Percentiles rank a stretch among this genome's conserved stretches.
These are phyloP conservation scores for Garra rufa DNA, from an alignment of 2,113 vertebrate species.

Conservation along the genomic window DNA sequence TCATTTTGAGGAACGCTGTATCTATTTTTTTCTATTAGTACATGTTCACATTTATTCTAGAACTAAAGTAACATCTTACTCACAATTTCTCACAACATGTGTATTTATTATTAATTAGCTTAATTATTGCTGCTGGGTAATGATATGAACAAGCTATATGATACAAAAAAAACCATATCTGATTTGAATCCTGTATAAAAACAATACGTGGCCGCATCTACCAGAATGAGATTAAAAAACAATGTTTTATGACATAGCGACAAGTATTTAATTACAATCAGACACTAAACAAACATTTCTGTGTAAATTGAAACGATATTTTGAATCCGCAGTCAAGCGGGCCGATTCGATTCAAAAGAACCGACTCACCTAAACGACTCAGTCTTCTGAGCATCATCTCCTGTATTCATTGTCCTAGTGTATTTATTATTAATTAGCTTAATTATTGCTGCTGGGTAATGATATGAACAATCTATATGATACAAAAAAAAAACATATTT, in stretches of 20 bases:
- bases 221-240: not conserved
- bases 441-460: no score
- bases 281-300: not conserved
- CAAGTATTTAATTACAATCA: not conserved
- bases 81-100: no score
- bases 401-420: no score
- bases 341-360: slow-evolving; percentile 5
- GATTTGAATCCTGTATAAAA: not conserved
- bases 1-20: no score
- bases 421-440: no score
- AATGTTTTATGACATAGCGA: not conserved
- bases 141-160: not conserved
- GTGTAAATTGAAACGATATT: not conserved
- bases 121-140: no score
- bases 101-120: no score
- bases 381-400: not conserved
- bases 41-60: no score
- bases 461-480: not conserved
- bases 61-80: no score
- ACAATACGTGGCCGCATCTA: not conserved
- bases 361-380: not conserved
- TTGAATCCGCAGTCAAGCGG: not conserved
- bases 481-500: not conserved
- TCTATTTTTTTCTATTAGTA: no score
- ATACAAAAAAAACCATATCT: not conserved